Base-by-base conservation (phyloP, 2,797 vertebrate genomes). In the Argya squamiceps region DNA sequence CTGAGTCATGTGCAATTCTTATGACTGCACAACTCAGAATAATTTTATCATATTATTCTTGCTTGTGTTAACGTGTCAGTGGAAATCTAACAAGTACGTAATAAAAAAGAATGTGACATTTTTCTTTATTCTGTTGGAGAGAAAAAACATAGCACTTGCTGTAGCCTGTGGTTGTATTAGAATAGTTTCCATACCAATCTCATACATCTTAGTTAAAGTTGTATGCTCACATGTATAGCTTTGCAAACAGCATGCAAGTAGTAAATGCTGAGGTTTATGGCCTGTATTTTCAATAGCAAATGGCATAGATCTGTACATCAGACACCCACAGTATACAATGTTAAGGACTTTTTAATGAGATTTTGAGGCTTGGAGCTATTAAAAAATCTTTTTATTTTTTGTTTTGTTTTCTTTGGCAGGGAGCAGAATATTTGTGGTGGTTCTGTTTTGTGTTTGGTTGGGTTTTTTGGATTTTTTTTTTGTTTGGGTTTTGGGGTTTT, bases 1-100 rank as follows among this genome's bases (percentile, higher is more conserved):
- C 53, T 50, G 59, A 90, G 67, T 73, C 73, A 41, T 80, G n/a
- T 91, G 50, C 74, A 84, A 86, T 93, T 88, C 63, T 55, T 92
- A 82, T 92, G 94, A 95, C 73, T 90, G 69, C 85, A 59, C 58
- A 86, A 71, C 73, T 88, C 92, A 92, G 89, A 95, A 86, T 68
- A 88, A 88, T 71, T 93, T 97, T 88, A 94, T 92, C 83, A 55
- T 73, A 78, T 96, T 96, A 93, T 94, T 93, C 80, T 84, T 92
- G 88, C 90, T 93, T 90, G 84, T 84, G 39, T 93, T 88, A 81
- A 88, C 1, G 0, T 92, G 83, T 94, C 90, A 95, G 43, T 95
- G 39, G 73, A 93, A 92, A 88, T 94, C 68, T 53, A 92, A 43
- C 43, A 80, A 92, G 23, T 71, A 43, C 1, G 7, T 55, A 23